Evolutionary conservation across 2,888 invertebrate species (phyloP).

Genomic region (Plebejus anna): DNA sequence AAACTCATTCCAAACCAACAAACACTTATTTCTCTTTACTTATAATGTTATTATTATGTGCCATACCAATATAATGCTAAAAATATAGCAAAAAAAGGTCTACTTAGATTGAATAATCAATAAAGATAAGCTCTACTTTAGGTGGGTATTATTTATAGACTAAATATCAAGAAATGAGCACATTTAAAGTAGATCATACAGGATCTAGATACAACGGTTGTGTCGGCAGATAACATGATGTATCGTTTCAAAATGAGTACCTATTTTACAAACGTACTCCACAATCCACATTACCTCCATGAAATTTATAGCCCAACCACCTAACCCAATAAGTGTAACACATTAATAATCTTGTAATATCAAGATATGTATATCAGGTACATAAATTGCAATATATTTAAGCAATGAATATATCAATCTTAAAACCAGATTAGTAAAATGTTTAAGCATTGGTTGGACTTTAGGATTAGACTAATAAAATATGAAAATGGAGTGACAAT

Average conservation of each 20-base stretch:
- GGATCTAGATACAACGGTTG: neutral
- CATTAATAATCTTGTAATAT: conserved; percentile 32
- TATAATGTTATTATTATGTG: too few relatives aligned
- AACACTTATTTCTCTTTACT: too few relatives aligned
- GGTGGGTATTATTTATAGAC: too few relatives aligned
- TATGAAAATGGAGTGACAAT: neutral
- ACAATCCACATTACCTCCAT: conserved; percentile 6
- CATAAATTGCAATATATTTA: conserved; percentile 35
- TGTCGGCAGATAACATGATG: neutral
- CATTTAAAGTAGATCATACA: neutral
- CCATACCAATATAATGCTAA: too few relatives aligned
- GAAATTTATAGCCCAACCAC: conserved; percentile 30
- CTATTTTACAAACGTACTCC: conserved; percentile 9
- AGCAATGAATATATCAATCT: conserved; percentile 38
- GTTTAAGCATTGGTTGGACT: conserved; percentile 28
- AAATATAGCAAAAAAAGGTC: too few relatives aligned
- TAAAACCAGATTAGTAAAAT: conserved; percentile 36
- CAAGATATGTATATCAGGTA: conserved; percentile 34
- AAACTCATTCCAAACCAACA: too few relatives aligned
- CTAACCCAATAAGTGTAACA: conserved; percentile 30
- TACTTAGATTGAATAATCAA: too few relatives aligned
- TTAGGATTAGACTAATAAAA: neutral
- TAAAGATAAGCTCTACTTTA: too few relatives aligned
- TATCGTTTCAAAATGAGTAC: conserved; percentile 1
- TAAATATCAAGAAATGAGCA: neutral